phyloP scores from a whole-genome alignment of 2,113 vertebrate genomes.

The Podiceps cristatus region DNA sequence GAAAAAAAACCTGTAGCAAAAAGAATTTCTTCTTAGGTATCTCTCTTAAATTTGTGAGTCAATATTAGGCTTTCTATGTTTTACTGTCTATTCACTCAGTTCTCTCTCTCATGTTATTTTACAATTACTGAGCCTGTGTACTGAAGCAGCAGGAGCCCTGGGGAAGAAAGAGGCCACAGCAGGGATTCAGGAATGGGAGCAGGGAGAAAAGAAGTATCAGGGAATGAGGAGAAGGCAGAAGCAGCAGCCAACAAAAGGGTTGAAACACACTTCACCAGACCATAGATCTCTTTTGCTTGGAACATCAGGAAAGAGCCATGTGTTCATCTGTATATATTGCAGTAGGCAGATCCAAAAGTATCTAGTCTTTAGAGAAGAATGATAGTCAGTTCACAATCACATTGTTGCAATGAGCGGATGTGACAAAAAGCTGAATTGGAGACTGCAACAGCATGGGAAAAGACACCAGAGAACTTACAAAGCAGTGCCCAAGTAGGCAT shows the following conservation, averaged over 20 bases:
- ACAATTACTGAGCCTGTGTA: background rate
- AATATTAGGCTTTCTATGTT: background rate
- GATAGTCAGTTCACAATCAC: background rate
- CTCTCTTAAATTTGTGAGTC: background rate
- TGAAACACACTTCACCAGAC: background rate
- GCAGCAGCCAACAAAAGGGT: background rate
- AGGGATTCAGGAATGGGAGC: background rate
- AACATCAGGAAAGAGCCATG: background rate
- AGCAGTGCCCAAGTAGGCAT: background rate
- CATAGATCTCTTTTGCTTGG: background rate
- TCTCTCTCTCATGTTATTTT: background rate
- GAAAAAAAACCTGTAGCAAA: background rate
- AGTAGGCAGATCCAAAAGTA: background rate
- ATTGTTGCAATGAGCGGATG: background rate
- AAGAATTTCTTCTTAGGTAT: background rate
- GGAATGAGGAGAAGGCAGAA: background rate
- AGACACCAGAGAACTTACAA: background rate
- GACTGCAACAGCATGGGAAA: background rate
- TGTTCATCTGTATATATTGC: background rate
- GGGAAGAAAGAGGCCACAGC: background rate
- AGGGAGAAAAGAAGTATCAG: background rate
- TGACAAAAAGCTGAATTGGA: background rate
- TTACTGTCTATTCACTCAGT: background rate
- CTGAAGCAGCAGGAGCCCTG: background rate
- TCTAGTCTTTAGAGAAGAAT: background rate